Evolutionary conservation across 2,888 invertebrate species (phyloP), one percentile per base, ranked within the genome.

Genomic region (Eupithecia centaureata): DNA sequence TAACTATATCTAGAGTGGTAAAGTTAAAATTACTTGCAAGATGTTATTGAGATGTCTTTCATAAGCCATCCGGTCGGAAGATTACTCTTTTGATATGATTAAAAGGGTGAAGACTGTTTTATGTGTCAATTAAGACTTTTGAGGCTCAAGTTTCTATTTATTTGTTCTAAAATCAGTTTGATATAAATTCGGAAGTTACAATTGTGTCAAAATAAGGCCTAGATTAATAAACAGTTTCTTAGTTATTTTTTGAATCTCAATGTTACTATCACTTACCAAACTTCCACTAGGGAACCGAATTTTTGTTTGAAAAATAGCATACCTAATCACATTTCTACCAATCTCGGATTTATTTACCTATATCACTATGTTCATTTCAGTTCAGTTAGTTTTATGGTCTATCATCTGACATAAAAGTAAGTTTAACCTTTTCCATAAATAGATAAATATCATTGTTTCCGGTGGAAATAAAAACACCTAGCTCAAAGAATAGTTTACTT

Each of bases 51-150:
- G 80, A 77, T 83, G 82, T 82, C 82, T 81, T 81, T 84, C 77
- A 76, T 76, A 79, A 83, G 82, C 80, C 87, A 89, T 87, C 89
- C 90, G 88, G 86, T 86, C 92, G 92, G 91, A 92, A 91, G 91
- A 92, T 92, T 88, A 87, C 85, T 88, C 90, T 89, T 91, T 92
- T 87, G 91, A 89, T 91, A 92, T 92, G 91, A 92, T 92, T 91
- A 90, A 92, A 90, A 89, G 90, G 91, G 92, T 88, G 92, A 88
- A 82, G 92, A 92, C 87, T 89, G 88, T 86, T 92, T 92, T 90
- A 92, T 91, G 89, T 87, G 83, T 86, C 86, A 90, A 92, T 93
- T 92, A 91, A 83, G 84, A 87, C 84, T 88, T 89, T 85, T 80
- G 82, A 84, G 85, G 83, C 81, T 85, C 86, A 80, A 83, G 79